A percentile compares a stretch with the other conserved stretches of the same genome.
phyloP scores from a whole-genome alignment of 2,888 invertebrate species.

The Drosophila macrospina region DNA sequence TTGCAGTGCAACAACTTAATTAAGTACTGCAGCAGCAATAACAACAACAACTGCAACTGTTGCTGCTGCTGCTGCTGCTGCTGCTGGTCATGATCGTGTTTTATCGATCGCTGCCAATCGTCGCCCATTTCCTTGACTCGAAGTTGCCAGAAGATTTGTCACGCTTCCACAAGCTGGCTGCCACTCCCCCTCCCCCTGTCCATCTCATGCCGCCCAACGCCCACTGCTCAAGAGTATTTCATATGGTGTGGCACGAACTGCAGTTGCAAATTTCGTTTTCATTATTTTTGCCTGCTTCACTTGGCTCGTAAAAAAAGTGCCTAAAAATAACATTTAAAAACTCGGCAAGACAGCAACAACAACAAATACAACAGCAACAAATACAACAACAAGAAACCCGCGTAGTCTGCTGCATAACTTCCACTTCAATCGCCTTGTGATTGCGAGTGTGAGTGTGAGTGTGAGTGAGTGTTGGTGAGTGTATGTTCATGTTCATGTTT shows the following conservation, averaged over 20 bases:
- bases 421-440: slow-evolving; percentile 66
- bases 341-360: slow-evolving; percentile 44
- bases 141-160: slow-evolving; percentile 50
- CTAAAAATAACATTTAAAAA: slow-evolving; percentile 67
- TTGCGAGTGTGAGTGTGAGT: slow-evolving; percentile 30
- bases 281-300: slow-evolving; percentile 38
- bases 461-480: slow-evolving; percentile 25
- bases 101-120: slow-evolving; percentile 68
- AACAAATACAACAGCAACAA: slow-evolving; percentile 30
- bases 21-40: slow-evolving; percentile 9
- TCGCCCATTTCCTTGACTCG: slow-evolving; percentile 42
- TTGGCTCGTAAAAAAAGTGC: slow-evolving; percentile 44
- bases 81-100: slow-evolving; percentile 66
- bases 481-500: slow-evolving; percentile 46
- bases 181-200: background rate
- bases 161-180: slow-evolving; percentile 35
- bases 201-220: background rate
- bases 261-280: slow-evolving; percentile 55
- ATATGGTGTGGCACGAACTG: slow-evolving; percentile 40
- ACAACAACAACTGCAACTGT: slow-evolving; percentile 28
- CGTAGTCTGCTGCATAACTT: slow-evolving; percentile 67
- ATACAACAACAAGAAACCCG: slow-evolving; percentile 29
- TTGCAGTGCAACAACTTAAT: slow-evolving; percentile 52
- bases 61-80: slow-evolving; percentile 40
- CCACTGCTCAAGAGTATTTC: slow-evolving; percentile 2